Evolutionary conservation across 2,888 invertebrate genomes (phyloP).

Genomic region (Homarus gammarus): DNA sequence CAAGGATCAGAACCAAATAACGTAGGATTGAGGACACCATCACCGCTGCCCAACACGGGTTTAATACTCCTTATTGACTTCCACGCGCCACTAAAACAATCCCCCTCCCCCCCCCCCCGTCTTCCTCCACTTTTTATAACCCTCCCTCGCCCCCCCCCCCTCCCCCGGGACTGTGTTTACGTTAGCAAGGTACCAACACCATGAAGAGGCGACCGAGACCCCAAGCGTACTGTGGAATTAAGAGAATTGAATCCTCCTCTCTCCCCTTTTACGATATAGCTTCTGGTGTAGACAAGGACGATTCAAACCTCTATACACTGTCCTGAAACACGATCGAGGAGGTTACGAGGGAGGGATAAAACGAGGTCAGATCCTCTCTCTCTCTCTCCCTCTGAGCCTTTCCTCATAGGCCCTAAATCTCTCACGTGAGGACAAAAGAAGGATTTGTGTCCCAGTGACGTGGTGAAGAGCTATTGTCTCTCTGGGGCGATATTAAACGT

Average conservation of each 20-base stretch:
- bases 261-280: too few species aligned
- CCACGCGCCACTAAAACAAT: too few species aligned
- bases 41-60: background rate
- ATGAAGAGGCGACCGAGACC: too few species aligned
- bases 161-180: background rate
- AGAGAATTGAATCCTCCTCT: too few species aligned
- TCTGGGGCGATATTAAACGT: conserved; percentile 25
- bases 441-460: conserved; percentile 27
- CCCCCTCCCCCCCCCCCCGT: too few species aligned
- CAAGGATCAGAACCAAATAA: conserved; percentile 49
- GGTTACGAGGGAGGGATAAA: background rate
- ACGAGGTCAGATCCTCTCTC: conserved; percentile 23
- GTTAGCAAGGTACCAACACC: background rate
- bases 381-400: conserved; percentile 44
- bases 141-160: too few species aligned
- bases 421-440: conserved; percentile 41
- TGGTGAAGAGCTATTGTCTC: conserved; percentile 23
- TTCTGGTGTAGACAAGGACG: too few species aligned
- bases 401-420: conserved; percentile 40
- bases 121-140: too few species aligned
- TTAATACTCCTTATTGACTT: conserved; percentile 23
- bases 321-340: conserved; percentile 3
- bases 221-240: too few species aligned
- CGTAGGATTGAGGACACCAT: conserved; percentile 24
- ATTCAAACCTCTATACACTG: too few species aligned